Evolutionary conservation across 2,113 vertebrate species (phyloP), one percentile per base, ranked within the genome.

Genomic region (Melanotaenia duboulayi): DNA sequence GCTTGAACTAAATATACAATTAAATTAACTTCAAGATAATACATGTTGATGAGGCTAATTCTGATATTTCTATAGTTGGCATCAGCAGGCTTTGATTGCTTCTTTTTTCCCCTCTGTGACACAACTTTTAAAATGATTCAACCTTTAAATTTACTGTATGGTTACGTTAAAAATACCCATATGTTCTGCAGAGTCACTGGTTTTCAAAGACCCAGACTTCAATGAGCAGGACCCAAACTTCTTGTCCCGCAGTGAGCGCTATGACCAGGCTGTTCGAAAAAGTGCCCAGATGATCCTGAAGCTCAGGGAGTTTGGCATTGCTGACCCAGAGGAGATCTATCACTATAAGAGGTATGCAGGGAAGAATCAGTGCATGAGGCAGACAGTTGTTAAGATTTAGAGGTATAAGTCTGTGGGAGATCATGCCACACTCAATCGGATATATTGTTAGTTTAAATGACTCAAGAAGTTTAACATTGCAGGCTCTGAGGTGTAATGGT

Each of bases 271-370:
- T 4, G 82, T 99, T 62, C 94, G 86, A 91, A 99, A 97, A 79
- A 99, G 98, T 17, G 89, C 96, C 22, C 84, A 72, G 71, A 96
- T 99, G 97, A 94, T 99, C 73, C 75, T 94, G 86, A 98, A 98
- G 86, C 84, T 99, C 59, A 88, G 96, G 65, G 94, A 99, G 14
- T 93, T 94, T 57, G 96, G 95, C 72, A 97, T 99, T 76, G 91
- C 96, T 7, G 95, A 99, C 74, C 97, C 97, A 0, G 95, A 97
- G 0, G 97, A 99, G 86, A 98, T 99, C 87, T 93, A 92, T 86
- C 93, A 83, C 89, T 99, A 97, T 83, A 99, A 99, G 90, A 97
- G 92, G 98, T 99, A 95, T 50, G 75, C 65, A 22, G 12, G 39
- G 32, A 58, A 20, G 1, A 68, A 25, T 23, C 5, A 0, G 11